A percentile compares a stretch with the other conserved stretches of the same genome.
These are phyloP conservation scores for Lepilemur septentrionalis DNA, from an alignment of 2,797 vertebrate species.

Conservation along the genomic window DNA sequence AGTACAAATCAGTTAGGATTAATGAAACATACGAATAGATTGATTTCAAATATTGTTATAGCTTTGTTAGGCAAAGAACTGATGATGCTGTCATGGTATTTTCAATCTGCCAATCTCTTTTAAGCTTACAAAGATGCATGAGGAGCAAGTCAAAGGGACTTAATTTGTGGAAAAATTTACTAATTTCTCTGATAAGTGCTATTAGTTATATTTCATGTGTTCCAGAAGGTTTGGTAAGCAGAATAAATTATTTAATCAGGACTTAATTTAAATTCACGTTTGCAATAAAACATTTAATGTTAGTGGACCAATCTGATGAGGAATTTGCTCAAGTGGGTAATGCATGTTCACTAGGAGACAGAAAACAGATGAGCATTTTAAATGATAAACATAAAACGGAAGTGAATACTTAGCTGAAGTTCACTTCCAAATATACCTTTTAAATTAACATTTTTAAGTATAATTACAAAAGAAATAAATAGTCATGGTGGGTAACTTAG, in stretches of 20 bases:
- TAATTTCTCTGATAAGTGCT: conserved; percentile 38
- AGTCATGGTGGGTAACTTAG: neutral
- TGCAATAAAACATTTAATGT: neutral
- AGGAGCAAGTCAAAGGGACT: neutral
- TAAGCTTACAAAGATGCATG: conserved; percentile 6
- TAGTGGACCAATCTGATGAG: neutral
- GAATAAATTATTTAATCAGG: conserved; percentile 31
- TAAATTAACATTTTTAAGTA: neutral
- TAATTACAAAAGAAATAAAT: neutral
- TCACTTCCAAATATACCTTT: neutral
- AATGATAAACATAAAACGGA: neutral
- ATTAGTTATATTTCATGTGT: neutral
- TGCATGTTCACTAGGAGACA: neutral
- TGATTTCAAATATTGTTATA: conserved; percentile 42
- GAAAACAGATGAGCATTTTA: neutral
- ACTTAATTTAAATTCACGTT: conserved; percentile 53
- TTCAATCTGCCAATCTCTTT: conserved; percentile 29
- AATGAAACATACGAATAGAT: conserved; percentile 4
- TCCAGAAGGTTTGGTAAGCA: conserved; percentile 6
- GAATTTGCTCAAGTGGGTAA: neutral
- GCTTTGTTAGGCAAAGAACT: conserved; percentile 1
- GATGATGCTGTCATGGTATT: neutral
- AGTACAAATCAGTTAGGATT: neutral
- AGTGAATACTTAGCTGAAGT: neutral
- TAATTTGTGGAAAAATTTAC: conserved; percentile 43